Evolutionary conservation across 2,888 invertebrate genomes (phyloP).

Genomic region (Erannis defoliaria): DNA sequence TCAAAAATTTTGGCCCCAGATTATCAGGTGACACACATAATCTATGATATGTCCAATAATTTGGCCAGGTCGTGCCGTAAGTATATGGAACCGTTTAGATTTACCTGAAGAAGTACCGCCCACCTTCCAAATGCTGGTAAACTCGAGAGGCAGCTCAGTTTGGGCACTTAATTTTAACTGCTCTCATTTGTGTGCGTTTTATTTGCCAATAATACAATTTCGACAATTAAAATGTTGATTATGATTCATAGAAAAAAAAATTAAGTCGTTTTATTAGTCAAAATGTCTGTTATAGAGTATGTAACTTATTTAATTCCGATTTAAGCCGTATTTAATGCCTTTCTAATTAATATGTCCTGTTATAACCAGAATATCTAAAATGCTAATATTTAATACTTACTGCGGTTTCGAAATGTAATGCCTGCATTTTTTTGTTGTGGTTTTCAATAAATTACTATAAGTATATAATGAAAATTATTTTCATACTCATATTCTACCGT

Average conservation of each 20-base stretch:
- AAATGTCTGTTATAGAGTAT: no score
- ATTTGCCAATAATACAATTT: background rate
- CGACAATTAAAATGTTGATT: background rate
- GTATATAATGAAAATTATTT: background rate
- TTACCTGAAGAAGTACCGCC: background rate
- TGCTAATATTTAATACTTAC: background rate
- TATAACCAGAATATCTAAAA: background rate
- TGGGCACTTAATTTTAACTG: background rate
- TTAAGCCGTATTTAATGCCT: background rate
- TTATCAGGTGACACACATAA: no score
- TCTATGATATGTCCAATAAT: no score
- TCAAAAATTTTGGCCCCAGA: no score
- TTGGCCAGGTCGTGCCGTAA: no score
- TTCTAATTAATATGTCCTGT: background rate
- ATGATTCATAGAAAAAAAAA: no score
- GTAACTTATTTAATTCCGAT: no score
- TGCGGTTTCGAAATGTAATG: background rate
- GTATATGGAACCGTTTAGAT: background rate
- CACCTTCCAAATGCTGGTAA: background rate
- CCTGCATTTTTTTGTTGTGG: background rate
- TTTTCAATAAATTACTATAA: slow-evolving; percentile 12
- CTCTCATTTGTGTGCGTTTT: background rate
- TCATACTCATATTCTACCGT: background rate
- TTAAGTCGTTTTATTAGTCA: no score
- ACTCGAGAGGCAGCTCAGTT: slow-evolving; percentile 5